phyloP scores from a whole-genome alignment of 2,888 invertebrate genomes.

The Caenorhabditis angaria region DNA sequence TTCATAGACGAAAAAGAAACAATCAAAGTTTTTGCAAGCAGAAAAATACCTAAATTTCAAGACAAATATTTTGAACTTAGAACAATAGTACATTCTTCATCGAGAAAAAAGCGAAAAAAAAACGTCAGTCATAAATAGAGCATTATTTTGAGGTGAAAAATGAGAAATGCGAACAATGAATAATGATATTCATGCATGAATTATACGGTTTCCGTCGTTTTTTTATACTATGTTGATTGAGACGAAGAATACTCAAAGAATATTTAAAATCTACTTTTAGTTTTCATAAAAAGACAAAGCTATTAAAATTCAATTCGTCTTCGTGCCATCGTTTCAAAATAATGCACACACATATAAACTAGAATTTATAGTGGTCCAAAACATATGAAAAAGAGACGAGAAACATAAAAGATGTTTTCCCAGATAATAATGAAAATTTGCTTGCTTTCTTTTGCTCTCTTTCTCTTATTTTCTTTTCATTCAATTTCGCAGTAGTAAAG shows the following conservation, averaged over 20 bases:
- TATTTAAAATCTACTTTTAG: too few relatives aligned
- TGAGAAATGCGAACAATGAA: conserved; percentile 5
- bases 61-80: too few relatives aligned
- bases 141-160: conserved; percentile 10
- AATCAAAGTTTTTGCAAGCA: too few relatives aligned
- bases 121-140: background rate
- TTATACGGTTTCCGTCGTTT: background rate
- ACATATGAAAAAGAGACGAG: background rate
- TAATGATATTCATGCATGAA: conserved; percentile 5
- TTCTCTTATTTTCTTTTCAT: too few relatives aligned
- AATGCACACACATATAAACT: too few relatives aligned
- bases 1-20: too few relatives aligned
- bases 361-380: background rate
- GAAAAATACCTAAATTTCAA: too few relatives aligned
- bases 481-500: background rate
- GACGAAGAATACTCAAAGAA: too few relatives aligned
- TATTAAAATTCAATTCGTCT: too few relatives aligned
- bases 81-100: background rate
- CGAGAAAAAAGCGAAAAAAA: background rate
- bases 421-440: conserved; percentile 1
- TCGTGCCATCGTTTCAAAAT: too few relatives aligned
- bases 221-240: background rate
- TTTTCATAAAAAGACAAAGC: too few relatives aligned
- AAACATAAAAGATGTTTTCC: background rate
- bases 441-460: background rate